Evolutionary conservation across 2,797 vertebrate species (phyloP), one percentile per base, ranked within the genome.

Genomic region (Coreius guichenoti): DNA sequence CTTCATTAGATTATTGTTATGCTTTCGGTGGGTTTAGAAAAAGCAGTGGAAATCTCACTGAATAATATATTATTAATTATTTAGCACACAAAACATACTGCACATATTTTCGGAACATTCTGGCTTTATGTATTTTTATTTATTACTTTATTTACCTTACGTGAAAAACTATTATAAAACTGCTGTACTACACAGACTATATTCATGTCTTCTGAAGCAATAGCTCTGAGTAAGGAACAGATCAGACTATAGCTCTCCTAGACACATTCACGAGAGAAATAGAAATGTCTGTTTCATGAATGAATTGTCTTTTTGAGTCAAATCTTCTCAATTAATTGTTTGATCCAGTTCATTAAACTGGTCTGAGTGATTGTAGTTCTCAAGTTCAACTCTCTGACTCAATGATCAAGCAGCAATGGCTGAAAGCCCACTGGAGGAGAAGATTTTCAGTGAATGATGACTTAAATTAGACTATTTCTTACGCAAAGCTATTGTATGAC

Each of bases 1-100:
- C 63, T 36, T 84, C 82, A 84, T 84, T 78, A 78, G 67, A 78
- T 77, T 43, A 45, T 47, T 54, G 45, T 45, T 58, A 33, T 58
- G 65, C 49, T 84, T 84, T 58, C n/a, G 6, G 12, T 16, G 33
- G 47, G 33, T 54, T 77, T 56, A 69, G 31, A 76, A 84, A 49
- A 77, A 84, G n/a, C 47, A 9, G 7, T 21, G 33, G 36, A 84
- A 70, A 70, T 58, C 14, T 45, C 8, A n/a, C 26, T 47, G 74
- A 84, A 78, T 47, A 45, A 58, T 21, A 21, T 26, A 67, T 14
- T 14, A 65, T 83, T 68, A 17, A 47, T 77, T 78, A 69, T 54
- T 56, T 69, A 31, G 17, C 39, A 61, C 26, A 65, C 3, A 69
- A 73, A 75, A 58, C 11, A 75, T 23, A 36, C 23, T 39, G 8